These are phyloP conservation scores for Enteromius fasciolatus DNA, from an alignment of 2,797 vertebrate genomes.

Conservation along the genomic window DNA sequence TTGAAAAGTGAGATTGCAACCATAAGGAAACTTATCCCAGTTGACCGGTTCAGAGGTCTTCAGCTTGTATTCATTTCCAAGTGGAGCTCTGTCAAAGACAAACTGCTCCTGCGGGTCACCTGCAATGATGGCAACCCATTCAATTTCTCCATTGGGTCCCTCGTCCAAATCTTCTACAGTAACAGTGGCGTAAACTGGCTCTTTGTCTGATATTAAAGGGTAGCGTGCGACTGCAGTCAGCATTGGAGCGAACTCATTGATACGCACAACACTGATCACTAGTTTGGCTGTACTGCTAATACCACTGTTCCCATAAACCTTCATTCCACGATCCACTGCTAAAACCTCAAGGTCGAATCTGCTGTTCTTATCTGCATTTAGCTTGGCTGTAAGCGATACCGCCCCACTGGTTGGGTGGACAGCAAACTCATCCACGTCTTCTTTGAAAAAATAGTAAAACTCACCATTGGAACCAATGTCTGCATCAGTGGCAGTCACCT, in stretches of 20 bases:
- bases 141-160: conserved; percentile 88
- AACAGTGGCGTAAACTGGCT: conserved; percentile 84
- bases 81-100: conserved; percentile 83
- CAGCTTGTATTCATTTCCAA: conserved; percentile 87
- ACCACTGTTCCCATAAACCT: conserved; percentile 90
- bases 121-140: conserved; percentile 89
- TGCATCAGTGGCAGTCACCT: conserved; percentile 94
- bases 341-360: conserved; percentile 90
- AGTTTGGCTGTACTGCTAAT: conserved; percentile 91
- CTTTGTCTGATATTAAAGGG: conserved; percentile 82
- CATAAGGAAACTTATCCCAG: conserved; percentile 87
- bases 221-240: conserved; percentile 77
- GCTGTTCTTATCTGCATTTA: conserved; percentile 79
- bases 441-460: conserved; percentile 96
- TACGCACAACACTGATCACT: conserved; percentile 81
- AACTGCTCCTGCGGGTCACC: conserved; percentile 91
- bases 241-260: conserved; percentile 86
- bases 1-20: conserved; percentile 93
- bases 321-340: conserved; percentile 92
- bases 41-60: conserved; percentile 80
- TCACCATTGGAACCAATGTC: conserved; percentile 95
- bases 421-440: conserved; percentile 87
- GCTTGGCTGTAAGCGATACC: conserved; percentile 85
- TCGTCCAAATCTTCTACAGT: conserved; percentile 91
- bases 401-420: conserved; percentile 93